These are phyloP conservation scores for Barbus barbus DNA, from an alignment of 2,113 vertebrate species.

Conservation along the genomic window DNA sequence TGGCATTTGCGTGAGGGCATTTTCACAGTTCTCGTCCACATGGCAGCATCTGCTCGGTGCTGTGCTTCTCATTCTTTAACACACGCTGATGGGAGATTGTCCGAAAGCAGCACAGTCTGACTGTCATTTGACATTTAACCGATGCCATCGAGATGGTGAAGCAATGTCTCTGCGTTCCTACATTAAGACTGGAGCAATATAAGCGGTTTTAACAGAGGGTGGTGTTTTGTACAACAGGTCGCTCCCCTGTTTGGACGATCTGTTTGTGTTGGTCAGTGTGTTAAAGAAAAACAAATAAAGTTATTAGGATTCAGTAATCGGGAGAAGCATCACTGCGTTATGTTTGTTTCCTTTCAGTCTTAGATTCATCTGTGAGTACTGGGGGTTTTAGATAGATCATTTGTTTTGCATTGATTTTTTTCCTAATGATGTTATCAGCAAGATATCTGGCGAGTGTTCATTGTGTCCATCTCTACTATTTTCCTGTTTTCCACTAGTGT, in stretches of 20 bases:
- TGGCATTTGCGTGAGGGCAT: conserved; percentile 6
- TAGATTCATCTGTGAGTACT: not conserved
- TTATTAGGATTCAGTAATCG: not conserved
- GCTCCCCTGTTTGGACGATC: not conserved
- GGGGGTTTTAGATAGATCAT: not conserved
- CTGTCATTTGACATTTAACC: not conserved
- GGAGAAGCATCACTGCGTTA: not conserved
- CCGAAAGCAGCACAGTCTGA: not conserved
- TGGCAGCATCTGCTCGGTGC: not conserved
- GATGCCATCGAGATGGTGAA: not conserved
- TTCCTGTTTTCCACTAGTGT: too few species aligned
- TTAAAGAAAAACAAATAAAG: not conserved
- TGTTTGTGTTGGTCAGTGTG: not conserved
- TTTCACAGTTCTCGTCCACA: not conserved
- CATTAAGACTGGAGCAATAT: not conserved
- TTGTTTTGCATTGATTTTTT: not conserved
- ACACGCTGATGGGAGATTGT: not conserved
- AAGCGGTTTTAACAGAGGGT: not conserved
- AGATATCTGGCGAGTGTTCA: not conserved
- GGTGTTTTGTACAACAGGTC: not conserved
- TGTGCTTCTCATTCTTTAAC: not conserved
- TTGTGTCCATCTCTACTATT: not conserved
- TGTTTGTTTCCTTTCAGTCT: not conserved
- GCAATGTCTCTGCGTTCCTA: not conserved
- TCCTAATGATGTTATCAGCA: not conserved